phyloP scores from a whole-genome alignment of 2,888 invertebrate genomes.

The Ormyrus labotus region DNA sequence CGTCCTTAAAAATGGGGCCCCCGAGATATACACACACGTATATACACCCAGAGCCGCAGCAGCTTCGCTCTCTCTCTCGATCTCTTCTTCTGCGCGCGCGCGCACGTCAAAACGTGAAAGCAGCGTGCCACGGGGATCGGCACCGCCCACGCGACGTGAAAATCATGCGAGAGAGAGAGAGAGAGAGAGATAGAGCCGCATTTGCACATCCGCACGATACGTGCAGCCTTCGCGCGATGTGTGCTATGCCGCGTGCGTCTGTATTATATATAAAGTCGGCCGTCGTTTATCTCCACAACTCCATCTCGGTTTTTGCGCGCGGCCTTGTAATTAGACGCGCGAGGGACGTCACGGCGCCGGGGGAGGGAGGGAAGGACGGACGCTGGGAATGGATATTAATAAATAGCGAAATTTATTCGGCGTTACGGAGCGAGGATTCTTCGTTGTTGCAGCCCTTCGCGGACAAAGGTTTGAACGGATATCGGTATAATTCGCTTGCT shows the following conservation, averaged over 20 bases:
- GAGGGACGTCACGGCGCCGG: slow-evolving; percentile 28
- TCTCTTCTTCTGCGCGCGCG: slow-evolving; percentile 24
- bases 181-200: no score
- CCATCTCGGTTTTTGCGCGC: slow-evolving; percentile 45
- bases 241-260: slow-evolving; percentile 11
- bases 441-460: no score
- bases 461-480: not conserved
- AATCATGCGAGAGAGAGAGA: slow-evolving; percentile 27
- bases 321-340: slow-evolving; percentile 52
- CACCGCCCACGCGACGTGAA: slow-evolving; percentile 53
- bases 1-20: slow-evolving; percentile 3
- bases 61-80: slow-evolving; percentile 3
- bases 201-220: no score
- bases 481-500: not conserved
- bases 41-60: no score
- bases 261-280: slow-evolving; percentile 24
- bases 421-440: slow-evolving; percentile 13
- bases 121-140: slow-evolving; percentile 32
- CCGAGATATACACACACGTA: no score
- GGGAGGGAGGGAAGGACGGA: slow-evolving; percentile 31
- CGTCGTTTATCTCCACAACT: slow-evolving; percentile 38
- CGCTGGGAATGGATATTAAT: slow-evolving; percentile 48
- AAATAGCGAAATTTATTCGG: slow-evolving; percentile 47
- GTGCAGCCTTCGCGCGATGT: not conserved
- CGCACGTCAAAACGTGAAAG: slow-evolving; percentile 34